Conservation (phyloP, 1,140 invertebrate genomes). For the Spodoptera litura region DNA sequence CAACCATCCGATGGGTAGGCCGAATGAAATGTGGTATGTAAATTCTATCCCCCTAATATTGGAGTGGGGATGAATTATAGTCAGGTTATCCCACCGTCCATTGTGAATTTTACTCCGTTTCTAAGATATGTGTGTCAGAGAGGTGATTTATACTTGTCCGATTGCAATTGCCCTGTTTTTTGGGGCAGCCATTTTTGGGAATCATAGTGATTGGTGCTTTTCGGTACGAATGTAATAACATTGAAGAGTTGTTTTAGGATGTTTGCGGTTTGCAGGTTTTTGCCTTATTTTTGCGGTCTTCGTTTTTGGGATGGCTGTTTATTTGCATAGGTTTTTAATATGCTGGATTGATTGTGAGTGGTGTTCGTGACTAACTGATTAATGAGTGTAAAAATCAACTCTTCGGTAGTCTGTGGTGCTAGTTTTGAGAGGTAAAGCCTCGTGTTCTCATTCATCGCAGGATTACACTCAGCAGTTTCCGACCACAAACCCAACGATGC, state of each 20-base stretch:
- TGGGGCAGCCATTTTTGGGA: background rate
- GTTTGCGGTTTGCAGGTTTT: background rate
- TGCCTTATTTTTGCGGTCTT: background rate
- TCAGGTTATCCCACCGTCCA: slow-evolving; percentile 45
- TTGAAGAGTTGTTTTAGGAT: background rate
- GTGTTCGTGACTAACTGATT: background rate
- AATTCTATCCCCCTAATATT: slow-evolving; percentile 56
- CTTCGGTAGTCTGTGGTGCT: too few relatives aligned
- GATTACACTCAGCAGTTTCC: too few relatives aligned
- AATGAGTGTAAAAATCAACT: too few relatives aligned
- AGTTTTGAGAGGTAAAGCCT: too few relatives aligned
- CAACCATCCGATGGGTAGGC: slow-evolving; percentile 62
- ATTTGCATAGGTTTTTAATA: background rate
- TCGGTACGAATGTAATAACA: background rate
- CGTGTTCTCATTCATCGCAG: too few relatives aligned
- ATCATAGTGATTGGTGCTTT: background rate
- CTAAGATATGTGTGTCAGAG: slow-evolving; percentile 37
- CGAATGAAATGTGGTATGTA: slow-evolving; percentile 67
- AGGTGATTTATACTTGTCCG: slow-evolving; percentile 9
- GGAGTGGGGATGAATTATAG: slow-evolving; percentile 44
- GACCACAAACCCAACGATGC: too few relatives aligned
- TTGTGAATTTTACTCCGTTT: slow-evolving; percentile 40
- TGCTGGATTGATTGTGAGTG: background rate
- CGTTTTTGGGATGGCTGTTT: background rate
- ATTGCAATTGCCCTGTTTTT: slow-evolving; percentile 22